Base-by-base conservation (phyloP, 2,888 invertebrate species). In the Siphlonurus alternatus region DNA sequence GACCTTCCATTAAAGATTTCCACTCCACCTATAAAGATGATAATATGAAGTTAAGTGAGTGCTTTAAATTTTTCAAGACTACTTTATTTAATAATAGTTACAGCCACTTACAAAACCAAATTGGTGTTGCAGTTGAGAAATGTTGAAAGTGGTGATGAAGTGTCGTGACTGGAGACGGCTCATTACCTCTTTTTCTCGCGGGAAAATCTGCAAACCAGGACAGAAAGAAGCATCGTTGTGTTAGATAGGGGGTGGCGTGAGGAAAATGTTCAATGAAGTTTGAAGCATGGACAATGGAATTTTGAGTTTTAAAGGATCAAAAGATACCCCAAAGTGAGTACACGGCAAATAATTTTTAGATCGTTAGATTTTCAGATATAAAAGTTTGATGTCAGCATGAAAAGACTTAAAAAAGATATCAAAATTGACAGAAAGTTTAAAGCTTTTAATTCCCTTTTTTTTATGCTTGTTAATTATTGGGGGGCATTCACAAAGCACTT, bases 71-170 rank as follows among this genome's bases (percentile, higher is more conserved):
- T 3, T n/a, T n/a, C n/a, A n/a, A n/a, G n/a, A n/a, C n/a, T n/a
- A n/a, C n/a, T n/a, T n/a, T n/a, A n/a, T n/a, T n/a, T n/a, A n/a
- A n/a, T n/a, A n/a, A n/a, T n/a, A n/a, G n/a, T n/a, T n/a, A n/a
- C n/a, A n/a, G n/a, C n/a, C 59, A 75, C 76, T 74, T 73, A 77
- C 77, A 73, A 76, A 77, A 71, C 73, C 74, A 69, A 76, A 78
- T 66, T 72, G 73, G 62, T 75, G 73, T 69, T 78, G 78, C 25
- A 79, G 73, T 66, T 74, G 71, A 61, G 75, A 74, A 65, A 78
- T 69, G 66, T 75, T 73, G 71, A 74, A 76, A 63, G 74, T 71
- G 67, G 75, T 73, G 70, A 74, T 76, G 65, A 70, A 63, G 65
- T 75, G 73, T 65, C 74, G 71, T 69, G 77, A 73, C 68, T 76